phyloP scores from a whole-genome alignment of 2,113 vertebrate species.

The Malurus melanocephalus region DNA sequence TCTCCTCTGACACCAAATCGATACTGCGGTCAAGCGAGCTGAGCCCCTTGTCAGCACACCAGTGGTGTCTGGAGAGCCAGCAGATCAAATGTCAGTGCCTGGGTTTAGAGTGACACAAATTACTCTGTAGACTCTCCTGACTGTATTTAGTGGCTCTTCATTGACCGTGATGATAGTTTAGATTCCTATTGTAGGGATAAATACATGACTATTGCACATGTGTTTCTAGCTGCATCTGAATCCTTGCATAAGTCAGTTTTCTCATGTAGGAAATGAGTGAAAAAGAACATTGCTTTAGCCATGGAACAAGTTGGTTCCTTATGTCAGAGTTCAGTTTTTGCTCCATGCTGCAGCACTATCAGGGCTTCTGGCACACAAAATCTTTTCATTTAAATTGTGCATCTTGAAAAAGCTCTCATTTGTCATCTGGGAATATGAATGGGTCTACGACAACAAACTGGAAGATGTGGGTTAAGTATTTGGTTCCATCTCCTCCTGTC shows the following conservation, averaged over 20 bases:
- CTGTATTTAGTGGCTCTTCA: not conserved
- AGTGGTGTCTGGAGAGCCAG: not conserved
- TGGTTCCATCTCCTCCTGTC: not conserved
- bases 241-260: not conserved
- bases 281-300: not conserved
- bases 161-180: not conserved
- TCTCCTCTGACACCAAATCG: not conserved
- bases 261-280: not conserved
- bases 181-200: not conserved
- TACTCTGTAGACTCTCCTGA: not conserved
- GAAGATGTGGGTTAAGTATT: not conserved
- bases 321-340: not conserved
- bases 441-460: not conserved
- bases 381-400: not conserved
- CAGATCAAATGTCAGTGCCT: not conserved
- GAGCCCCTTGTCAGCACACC: not conserved
- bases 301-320: not conserved
- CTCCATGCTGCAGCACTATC: not conserved
- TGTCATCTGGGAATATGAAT: not conserved
- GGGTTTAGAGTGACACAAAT: not conserved
- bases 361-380: not conserved
- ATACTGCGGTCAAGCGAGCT: not conserved
- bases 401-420: not conserved
- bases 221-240: not conserved
- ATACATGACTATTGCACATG: fast-evolving